Evolutionary conservation across 2,888 invertebrate genomes (phyloP).

Genomic region (Galerucella calmariensis): DNA sequence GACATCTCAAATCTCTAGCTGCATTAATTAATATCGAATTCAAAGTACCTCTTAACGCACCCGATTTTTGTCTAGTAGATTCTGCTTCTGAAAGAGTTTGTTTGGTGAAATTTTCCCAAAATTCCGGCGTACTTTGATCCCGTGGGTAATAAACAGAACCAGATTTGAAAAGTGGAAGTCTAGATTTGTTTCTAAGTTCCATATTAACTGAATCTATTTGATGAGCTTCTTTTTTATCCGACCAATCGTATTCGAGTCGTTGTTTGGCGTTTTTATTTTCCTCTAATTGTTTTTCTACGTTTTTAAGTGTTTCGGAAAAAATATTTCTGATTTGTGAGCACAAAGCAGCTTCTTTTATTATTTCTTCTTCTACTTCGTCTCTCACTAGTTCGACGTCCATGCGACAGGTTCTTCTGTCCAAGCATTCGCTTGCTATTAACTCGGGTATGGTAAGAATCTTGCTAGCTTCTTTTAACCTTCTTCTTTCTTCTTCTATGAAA

Average conservation of each 20-base stretch:
- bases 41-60: conserved; percentile 76
- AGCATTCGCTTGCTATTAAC: conserved; percentile 78
- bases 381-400: conserved; percentile 79
- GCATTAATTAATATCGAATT: conserved; percentile 80
- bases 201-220: conserved; percentile 76
- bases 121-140: conserved; percentile 84
- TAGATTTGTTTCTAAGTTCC: conserved; percentile 76
- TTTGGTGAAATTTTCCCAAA: conserved; percentile 86
- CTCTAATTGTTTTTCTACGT: conserved; percentile 76
- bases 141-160: conserved; percentile 84
- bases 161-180: conserved; percentile 79
- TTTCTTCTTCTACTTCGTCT: conserved; percentile 80
- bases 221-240: conserved; percentile 74
- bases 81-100: conserved; percentile 82
- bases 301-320: conserved; percentile 71
- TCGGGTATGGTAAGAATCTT: conserved; percentile 76
- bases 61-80: conserved; percentile 74
- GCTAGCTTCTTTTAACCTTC: conserved; percentile 74
- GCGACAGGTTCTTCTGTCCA: conserved; percentile 76
- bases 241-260: conserved; percentile 89
- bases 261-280: conserved; percentile 85
- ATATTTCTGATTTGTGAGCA: conserved; percentile 75
- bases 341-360: conserved; percentile 79
- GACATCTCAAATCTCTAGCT: conserved; percentile 82
- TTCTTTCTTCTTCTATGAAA: conserved; percentile 74